These are phyloP conservation scores for Apogon talboti DNA, from an alignment of 2,797 vertebrate species.

Conservation along the genomic window DNA sequence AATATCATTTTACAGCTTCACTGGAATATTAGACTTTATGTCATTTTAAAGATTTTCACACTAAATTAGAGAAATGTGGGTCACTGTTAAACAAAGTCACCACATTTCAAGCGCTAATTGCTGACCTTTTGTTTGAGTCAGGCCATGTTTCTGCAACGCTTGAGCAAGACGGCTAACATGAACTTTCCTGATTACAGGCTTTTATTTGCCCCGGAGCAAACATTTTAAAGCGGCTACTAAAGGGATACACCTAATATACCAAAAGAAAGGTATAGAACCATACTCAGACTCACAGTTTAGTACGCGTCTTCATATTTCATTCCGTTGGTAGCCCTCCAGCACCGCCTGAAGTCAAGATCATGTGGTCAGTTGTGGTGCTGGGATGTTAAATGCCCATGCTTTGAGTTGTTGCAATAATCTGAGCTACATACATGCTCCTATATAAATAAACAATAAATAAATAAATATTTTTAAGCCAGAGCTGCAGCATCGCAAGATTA, in stretches of 20 bases:
- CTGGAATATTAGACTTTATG: slow-evolving; percentile 20
- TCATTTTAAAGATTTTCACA: slow-evolving; percentile 10
- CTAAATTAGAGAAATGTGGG: slow-evolving; percentile 10
- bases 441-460: not conserved
- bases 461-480: slow-evolving; percentile 2
- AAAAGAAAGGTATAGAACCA: no score
- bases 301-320: slow-evolving; percentile 38
- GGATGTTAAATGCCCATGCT: slow-evolving; percentile 14
- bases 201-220: slow-evolving; percentile 37
- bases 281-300: no score
- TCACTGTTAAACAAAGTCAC: slow-evolving; percentile 33
- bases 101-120: slow-evolving; percentile 63
- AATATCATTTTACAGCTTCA: slow-evolving; percentile 27
- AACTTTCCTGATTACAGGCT: slow-evolving; percentile 54
- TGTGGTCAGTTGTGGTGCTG: slow-evolving; percentile 51
- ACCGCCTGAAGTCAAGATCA: slow-evolving; percentile 56
- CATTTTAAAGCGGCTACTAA: no score
- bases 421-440: no score
- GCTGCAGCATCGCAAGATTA: slow-evolving; percentile 12
- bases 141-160: slow-evolving; percentile 44
- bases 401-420: no score
- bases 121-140: slow-evolving; percentile 75
- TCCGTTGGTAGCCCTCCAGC: slow-evolving; percentile 42
- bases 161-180: slow-evolving; percentile 34
- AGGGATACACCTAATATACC: no score